Evolutionary conservation across 2,888 invertebrate species (phyloP).

Genomic region (Thereva nobilitata): DNA sequence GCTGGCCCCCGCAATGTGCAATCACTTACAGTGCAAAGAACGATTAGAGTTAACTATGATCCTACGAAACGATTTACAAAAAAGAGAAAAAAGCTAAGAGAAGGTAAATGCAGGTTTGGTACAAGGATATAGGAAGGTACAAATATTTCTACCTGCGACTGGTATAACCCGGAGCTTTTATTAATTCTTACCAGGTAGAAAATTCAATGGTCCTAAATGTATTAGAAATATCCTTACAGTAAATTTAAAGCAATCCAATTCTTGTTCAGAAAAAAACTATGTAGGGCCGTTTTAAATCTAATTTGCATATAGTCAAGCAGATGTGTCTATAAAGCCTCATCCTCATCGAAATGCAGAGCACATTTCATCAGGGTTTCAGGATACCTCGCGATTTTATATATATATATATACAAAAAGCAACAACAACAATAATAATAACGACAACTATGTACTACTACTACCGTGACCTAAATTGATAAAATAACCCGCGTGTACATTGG

Average conservation of each 20-base stretch:
- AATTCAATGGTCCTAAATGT: constrained; percentile 13
- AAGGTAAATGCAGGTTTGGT: too few species aligned
- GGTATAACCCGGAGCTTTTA: constrained; percentile 9
- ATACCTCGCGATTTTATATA: neutral
- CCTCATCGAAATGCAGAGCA: constrained; percentile 31
- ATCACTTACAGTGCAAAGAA: too few species aligned
- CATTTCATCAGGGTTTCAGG: constrained; percentile 14
- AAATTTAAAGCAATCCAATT: constrained; percentile 31
- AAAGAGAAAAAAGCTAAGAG: too few species aligned
- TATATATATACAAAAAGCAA: neutral
- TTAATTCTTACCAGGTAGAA: constrained; percentile 28
- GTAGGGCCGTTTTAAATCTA: constrained; percentile 35
- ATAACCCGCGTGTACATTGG: neutral
- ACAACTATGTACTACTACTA: constrained; percentile 4
- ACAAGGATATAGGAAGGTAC: too few species aligned
- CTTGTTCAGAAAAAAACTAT: constrained; percentile 3
- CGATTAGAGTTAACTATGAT: too few species aligned
- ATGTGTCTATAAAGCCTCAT: constrained; percentile 27
- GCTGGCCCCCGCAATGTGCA: too few species aligned
- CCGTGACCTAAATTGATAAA: constrained; percentile 1
- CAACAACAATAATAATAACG: neutral
- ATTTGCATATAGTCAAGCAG: constrained; percentile 42
- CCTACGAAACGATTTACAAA: too few species aligned
- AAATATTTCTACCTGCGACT: constrained; percentile 10
- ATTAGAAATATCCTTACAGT: constrained; percentile 11